These are phyloP conservation scores for Cephus pygmeus DNA, from an alignment of 2,888 invertebrate genomes.

Conservation along the genomic window DNA sequence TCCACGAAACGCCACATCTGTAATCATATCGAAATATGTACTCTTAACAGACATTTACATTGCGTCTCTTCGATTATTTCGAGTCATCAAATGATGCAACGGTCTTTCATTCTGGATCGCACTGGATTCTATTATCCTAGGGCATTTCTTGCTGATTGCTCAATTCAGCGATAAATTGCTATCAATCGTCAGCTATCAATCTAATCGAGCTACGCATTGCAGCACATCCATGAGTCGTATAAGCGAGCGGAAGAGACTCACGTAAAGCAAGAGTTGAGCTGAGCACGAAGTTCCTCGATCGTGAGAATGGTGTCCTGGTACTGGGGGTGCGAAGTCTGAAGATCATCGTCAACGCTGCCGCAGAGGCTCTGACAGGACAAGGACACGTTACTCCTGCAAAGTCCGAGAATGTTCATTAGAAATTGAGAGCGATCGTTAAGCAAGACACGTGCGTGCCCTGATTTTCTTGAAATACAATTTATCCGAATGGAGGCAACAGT, in stretches of 20 bases:
- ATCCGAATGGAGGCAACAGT: neutral
- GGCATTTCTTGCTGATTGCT: no score
- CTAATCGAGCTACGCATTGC: constrained; percentile 4
- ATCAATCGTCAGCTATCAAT: constrained; percentile 5
- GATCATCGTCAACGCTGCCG: constrained; percentile 52
- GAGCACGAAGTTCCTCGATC: constrained; percentile 77
- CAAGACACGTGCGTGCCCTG: no score
- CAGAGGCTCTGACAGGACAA: constrained; percentile 57
- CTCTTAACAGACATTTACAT: neutral
- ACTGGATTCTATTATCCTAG: constrained; percentile 52
- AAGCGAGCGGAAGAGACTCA: constrained; percentile 54
- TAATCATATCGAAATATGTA: constrained; percentile 22
- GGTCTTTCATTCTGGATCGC: constrained; percentile 39
- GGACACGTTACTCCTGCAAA: constrained; percentile 60
- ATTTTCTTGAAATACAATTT: no score
- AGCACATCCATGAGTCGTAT: constrained; percentile 18
- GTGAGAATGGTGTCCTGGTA: constrained; percentile 71
- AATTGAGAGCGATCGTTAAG: no score
- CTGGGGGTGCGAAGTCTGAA: constrained; percentile 60
- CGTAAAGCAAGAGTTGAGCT: constrained; percentile 80
- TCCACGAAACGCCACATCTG: constrained; percentile 84
- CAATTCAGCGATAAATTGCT: constrained; percentile 17
- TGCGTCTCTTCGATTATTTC: neutral
- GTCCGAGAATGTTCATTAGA: neutral
- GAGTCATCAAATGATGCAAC: neutral